A percentile compares a stretch with the other conserved stretches of the same genome.
Conservation (phyloP, 2,797 vertebrate species). For the Malacoraja senta region DNA sequence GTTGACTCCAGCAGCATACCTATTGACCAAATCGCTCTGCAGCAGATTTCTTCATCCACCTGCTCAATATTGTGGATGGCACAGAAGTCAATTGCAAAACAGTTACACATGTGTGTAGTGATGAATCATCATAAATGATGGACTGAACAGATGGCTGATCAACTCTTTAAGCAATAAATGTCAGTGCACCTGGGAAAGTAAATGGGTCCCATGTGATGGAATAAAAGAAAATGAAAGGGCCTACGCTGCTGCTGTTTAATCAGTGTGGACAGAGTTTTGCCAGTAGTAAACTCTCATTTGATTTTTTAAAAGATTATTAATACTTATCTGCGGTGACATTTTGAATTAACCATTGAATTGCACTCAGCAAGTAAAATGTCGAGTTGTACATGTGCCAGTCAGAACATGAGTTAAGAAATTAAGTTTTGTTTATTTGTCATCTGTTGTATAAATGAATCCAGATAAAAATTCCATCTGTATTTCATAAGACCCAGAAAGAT, state of each 20-base stretch:
- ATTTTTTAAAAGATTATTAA: background rate
- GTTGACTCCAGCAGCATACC: slow-evolving; percentile 49
- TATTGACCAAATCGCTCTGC: slow-evolving; percentile 49
- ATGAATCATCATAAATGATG: slow-evolving; percentile 54
- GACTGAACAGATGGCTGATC: slow-evolving; percentile 44
- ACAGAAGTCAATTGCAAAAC: slow-evolving; percentile 46
- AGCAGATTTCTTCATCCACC: slow-evolving; percentile 43
- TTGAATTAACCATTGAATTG: background rate
- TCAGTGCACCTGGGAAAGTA: background rate
- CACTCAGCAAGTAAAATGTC: background rate
- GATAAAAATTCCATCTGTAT: background rate
- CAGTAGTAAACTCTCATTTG: background rate
- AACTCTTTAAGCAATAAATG: slow-evolving; percentile 19
- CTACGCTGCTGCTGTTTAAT: background rate
- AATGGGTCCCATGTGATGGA: background rate
- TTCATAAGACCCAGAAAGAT: background rate
- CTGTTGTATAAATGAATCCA: background rate
- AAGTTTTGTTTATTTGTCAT: background rate
- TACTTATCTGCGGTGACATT: background rate
- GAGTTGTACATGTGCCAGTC: background rate
- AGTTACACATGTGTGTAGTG: slow-evolving; percentile 43
- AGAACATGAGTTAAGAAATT: background rate
- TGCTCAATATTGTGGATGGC: slow-evolving; percentile 40
- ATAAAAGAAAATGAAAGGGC: background rate
- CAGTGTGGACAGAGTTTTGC: background rate